A percentile compares a stretch with the other conserved stretches of the same genome.
phyloP scores from a whole-genome alignment of 1,140 invertebrate species.

The Drosophila watanabei region DNA sequence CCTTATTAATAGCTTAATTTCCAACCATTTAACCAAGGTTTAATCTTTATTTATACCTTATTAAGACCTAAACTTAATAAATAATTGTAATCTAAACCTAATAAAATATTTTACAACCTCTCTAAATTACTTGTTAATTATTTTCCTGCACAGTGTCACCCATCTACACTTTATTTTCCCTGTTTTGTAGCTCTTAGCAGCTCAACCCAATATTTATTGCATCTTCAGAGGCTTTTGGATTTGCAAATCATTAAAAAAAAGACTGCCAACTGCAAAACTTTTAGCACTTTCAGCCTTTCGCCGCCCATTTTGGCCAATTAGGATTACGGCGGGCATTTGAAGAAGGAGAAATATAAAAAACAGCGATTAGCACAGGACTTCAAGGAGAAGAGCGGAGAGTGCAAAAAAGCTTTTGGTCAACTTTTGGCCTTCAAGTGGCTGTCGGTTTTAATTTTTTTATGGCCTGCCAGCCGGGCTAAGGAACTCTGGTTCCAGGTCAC shows the following conservation, averaged over 20 bases:
- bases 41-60: too few species aligned
- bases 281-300: conserved; percentile 38
- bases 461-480: conserved; percentile 9
- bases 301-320: conserved; percentile 55
- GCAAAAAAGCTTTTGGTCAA: conserved; percentile 36
- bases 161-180: background rate
- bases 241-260: conserved; percentile 51
- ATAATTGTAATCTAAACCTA: background rate
- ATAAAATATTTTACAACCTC: background rate
- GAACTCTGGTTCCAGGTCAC: conserved; percentile 39
- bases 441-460: conserved; percentile 41
- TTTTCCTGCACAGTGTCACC: background rate
- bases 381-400: background rate
- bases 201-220: conserved; percentile 48
- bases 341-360: conserved; percentile 11
- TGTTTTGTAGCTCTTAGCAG: background rate
- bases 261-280: conserved; percentile 40
- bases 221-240: conserved; percentile 28
- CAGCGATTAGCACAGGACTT: conserved; percentile 34
- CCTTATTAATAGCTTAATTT: too few species aligned
- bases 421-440: conserved; percentile 54
- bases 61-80: too few species aligned
- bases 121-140: background rate
- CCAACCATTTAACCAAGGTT: background rate
- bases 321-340: conserved; percentile 50